Percentiles rank a stretch among this genome's conserved stretches.
phyloP scores from a whole-genome alignment of 1,140 invertebrate species.

The Eulimnadia texana region DNA sequence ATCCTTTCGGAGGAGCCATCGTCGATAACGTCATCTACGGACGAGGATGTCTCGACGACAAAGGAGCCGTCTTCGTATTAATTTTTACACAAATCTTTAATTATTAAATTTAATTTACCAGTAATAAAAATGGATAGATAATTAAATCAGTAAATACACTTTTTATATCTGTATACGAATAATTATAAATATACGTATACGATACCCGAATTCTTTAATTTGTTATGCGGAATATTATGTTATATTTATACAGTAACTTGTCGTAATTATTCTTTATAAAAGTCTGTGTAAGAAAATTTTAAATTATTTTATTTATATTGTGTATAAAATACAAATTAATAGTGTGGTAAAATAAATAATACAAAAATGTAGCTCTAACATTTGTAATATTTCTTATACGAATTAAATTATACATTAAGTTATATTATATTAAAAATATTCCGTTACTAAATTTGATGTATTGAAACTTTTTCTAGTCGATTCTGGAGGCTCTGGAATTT shows the following conservation, averaged over 20 bases:
- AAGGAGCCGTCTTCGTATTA: slow-evolving; percentile 36
- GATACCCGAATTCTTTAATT: too few species aligned
- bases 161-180: too few species aligned
- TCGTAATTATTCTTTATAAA: too few species aligned
- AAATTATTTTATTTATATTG: too few species aligned
- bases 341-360: too few species aligned
- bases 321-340: too few species aligned
- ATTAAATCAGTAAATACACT: not conserved
- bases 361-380: too few species aligned
- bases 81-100: not conserved
- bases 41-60: slow-evolving; percentile 40
- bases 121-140: slow-evolving; percentile 7
- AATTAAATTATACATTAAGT: not conserved
- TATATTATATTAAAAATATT: not conserved
- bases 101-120: not conserved
- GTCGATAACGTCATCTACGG: slow-evolving; percentile 38
- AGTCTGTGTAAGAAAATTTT: too few species aligned
- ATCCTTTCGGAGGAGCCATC: slow-evolving; percentile 36
- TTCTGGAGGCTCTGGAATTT: slow-evolving; percentile 38
- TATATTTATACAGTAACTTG: too few species aligned
- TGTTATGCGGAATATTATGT: too few species aligned
- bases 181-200: too few species aligned
- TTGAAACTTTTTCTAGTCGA: slow-evolving; percentile 16
- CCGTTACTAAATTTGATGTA: not conserved
- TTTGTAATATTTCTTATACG: too few species aligned